A percentile compares a stretch with the other conserved stretches of the same genome.
Evolutionary conservation across 2,888 invertebrate genomes (phyloP).

Genomic region (Scrobipalpa atriplicella): DNA sequence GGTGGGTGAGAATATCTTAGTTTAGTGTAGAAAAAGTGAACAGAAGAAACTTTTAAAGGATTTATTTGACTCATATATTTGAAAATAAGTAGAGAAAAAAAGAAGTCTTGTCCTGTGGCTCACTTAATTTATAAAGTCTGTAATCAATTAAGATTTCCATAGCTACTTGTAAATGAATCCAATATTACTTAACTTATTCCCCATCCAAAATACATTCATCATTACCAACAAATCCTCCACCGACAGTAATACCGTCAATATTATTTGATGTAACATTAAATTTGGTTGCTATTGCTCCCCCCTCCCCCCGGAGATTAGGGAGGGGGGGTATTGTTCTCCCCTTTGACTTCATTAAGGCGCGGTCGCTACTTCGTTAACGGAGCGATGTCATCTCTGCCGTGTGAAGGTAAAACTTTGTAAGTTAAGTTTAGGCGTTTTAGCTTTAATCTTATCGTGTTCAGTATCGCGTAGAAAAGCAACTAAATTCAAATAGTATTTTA

Average conservation of each 20-base stretch:
- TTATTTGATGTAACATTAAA: constrained; percentile 23
- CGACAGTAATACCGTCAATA: constrained; percentile 9
- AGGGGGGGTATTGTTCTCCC: constrained; percentile 27
- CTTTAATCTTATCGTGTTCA: neutral
- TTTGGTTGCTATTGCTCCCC: constrained; percentile 21
- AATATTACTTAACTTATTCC: neutral
- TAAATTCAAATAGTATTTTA: too few relatives aligned
- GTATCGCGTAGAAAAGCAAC: neutral
- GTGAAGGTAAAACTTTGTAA: constrained; percentile 2
- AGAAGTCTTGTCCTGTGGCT: too few relatives aligned
- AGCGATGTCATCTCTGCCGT: constrained; percentile 33
- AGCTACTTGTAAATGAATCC: neutral
- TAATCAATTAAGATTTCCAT: too few relatives aligned
- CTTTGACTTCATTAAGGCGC: constrained; percentile 39
- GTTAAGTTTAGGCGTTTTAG: neutral
- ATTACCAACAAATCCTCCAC: constrained; percentile 9
- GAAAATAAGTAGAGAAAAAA: too few relatives aligned
- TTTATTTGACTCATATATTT: too few relatives aligned
- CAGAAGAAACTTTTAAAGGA: too few relatives aligned
- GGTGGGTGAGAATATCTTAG: too few relatives aligned
- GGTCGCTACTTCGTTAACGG: constrained; percentile 39
- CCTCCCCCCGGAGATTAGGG: constrained; percentile 27
- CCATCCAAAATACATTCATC: constrained; percentile 4
- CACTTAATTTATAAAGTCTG: too few relatives aligned
- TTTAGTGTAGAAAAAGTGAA: too few relatives aligned